Base-by-base conservation (phyloP, 2,888 invertebrate species). In the Erannis defoliaria region DNA sequence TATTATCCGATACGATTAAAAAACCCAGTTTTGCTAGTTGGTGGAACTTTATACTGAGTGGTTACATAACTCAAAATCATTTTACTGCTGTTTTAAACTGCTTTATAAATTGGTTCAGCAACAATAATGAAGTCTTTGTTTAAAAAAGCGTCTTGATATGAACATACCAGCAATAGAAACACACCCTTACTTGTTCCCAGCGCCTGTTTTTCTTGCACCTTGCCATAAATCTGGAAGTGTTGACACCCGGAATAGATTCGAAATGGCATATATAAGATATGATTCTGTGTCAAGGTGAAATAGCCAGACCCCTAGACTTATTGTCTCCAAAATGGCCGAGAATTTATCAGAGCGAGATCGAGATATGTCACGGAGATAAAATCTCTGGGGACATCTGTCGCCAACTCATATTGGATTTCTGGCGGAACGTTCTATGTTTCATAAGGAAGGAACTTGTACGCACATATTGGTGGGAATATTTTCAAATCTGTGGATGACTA, bases 181-280 rank as follows among this genome's bases (percentile, higher is more conserved):
- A 19, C 1, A 19, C 6, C 18, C 12, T 26, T 8, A 45, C 16
- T 14, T 18, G 12, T 2, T 6, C 10, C 18, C 14, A 6, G 9
- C 45, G 46, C 18, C 46, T 33, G 46, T 46, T 49, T 37, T 49
- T 49, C 46, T 46, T 31, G 31, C 31, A 46, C 46, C 46, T 46
- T 19, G 14, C 18, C 18, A 46, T 46, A 46, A 46, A 46, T 46
- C 18, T 31, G 46, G 6, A 2, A 2, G 18, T 18, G 19, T 6
- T 46, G 31, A 31, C 46, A 46, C 19, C 31, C 51, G 26, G 51
- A 51, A 29, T 26, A 51, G 51, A 51, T 31, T 51, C 37, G 50
- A 26, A 51, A 40, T 31, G 40, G 40, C 40, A 19, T 40, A 51
- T 51, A 51, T 40, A 51, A 51, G 51, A 38, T 51, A 51, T 40